Base-by-base conservation (phyloP, 2,113 vertebrate species). In the Mesitornis unicolor region DNA sequence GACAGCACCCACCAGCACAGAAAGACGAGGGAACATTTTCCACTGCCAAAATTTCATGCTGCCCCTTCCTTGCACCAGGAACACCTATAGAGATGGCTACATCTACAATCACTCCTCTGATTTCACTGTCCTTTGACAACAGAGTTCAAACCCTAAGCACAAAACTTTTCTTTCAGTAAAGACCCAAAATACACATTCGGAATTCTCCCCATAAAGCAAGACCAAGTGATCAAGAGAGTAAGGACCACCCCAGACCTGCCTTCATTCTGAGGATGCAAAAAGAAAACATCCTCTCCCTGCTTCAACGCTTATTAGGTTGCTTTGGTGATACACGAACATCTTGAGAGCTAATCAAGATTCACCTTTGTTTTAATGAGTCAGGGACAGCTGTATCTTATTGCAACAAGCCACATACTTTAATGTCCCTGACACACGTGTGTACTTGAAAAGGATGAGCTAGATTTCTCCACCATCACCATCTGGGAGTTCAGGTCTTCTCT, bases 111-210 rank as follows among this genome's bases (percentile, higher is more conserved):
- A 59, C 42, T 53, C 6, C 13, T 57, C 38, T 29, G 15, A 13
- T 76, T 74, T 45, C 45, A 7, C 33, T 16, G 0, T 26, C 22
- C 4, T 63, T 60, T 24, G 20, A 36, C 47, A 59, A 17, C 14
- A 29, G 35, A 61, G 43, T 21, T 36, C 57, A 56, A 90, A 45
- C 16, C 61, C 22, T 18, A 38, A 85, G 43, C 4, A 35, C 67
- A 56, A 71, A 42, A 14, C 25, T 50, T 64, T 25, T 53, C 57
- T 63, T 71, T 54, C 60, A 59, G 65, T 47, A 64, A 51, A 77
- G 33, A 28, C 3, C 54, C 19, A 36, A 71, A 65, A 15, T 3
- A 2, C 0, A 0, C 7, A 1, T 71, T 82, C 79, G 50, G 48
- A 51, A 35, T 88, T 36, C 57, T 73, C 48, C 28, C 24, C 18